Base-by-base conservation (phyloP, 2,797 vertebrate genomes). In the Ambastaia sidthimunki region DNA sequence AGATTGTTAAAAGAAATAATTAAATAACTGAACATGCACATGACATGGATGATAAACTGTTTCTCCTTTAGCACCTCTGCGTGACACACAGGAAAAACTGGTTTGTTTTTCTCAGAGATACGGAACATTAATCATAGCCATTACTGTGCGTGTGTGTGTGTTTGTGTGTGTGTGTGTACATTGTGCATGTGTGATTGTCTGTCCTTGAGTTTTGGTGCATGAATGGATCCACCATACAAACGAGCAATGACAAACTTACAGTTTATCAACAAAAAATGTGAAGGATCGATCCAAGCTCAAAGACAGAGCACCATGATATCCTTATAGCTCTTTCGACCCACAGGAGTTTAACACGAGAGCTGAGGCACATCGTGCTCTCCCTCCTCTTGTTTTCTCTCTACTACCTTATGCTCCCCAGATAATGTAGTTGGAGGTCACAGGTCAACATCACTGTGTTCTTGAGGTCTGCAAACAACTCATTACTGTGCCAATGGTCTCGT, bases 381-480 rank as follows among this genome's bases (percentile, higher is more conserved):
- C 50, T 75, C 70, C 77, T 77, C 54, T 80, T 70, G 78, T 81
- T 83, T 82, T 85, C 86, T 86, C 81, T 76, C 84, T 83, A 83
- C 78, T 75, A 72, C 81, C 83, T 87, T 79, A 83, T 80, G 81
- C 83, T 91, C 91, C 91, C 90, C 88, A 92, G 92, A 91, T 86
- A 63, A 83, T 76, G 88, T 76, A 85, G 88, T 88, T 86, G 85
- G 85, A 89, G 93, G 92, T 94, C 90, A 88, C 79, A 82, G 93
- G 93, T 94, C 91, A 92, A 74, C 83, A 89, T 92, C 92, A 87
- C 90, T 88, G 86, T 91, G 92, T 93, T 91, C 89, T 90, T 78
- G 87, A 85, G 90, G 90, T 92, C 92, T 92, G 89, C 92, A 93
- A 94, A 92, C 90, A 92, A 90, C 93, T 95, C 93, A 94, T 95